phyloP scores from a whole-genome alignment of 2,113 vertebrate genomes.

The Hystrix brachyura region DNA sequence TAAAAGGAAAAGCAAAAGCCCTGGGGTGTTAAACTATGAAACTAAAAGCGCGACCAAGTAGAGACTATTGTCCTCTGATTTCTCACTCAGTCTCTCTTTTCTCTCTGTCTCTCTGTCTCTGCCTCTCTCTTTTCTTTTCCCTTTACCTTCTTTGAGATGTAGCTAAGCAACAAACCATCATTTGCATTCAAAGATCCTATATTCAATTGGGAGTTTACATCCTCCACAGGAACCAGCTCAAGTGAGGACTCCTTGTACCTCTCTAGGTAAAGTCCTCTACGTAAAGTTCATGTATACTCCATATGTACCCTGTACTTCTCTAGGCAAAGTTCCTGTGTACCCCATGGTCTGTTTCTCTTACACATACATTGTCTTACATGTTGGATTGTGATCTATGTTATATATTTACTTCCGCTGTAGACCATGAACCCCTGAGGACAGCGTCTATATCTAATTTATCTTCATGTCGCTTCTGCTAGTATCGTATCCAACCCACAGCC shows the following conservation, averaged over 20 bases:
- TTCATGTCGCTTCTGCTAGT: not conserved
- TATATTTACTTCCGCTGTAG: not conserved
- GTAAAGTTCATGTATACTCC: not conserved
- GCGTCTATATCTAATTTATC: not conserved
- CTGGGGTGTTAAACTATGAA: not conserved
- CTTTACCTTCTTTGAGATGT: not conserved
- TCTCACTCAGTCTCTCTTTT: not conserved
- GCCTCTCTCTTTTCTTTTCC: no score
- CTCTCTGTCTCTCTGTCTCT: rapidly evolving
- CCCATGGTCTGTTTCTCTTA: not conserved
- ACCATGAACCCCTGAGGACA: not conserved
- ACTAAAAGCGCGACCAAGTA: not conserved
- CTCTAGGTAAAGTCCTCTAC: not conserved
- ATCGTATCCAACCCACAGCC: not conserved
- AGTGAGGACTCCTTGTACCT: not conserved
- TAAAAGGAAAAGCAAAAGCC: not conserved
- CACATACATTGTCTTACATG: not conserved
- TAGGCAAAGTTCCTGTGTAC: not conserved
- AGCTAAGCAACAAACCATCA: not conserved
- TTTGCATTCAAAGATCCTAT: not conserved
- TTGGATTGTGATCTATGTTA: not conserved
- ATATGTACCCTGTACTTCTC: not conserved
- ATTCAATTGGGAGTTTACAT: not conserved
- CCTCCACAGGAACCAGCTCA: not conserved
- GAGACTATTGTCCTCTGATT: not conserved